Percentiles rank a stretch among this genome's conserved stretches.
Evolutionary conservation across 2,888 invertebrate species (phyloP).

Genomic region (Minunthozetes semirufus): DNA sequence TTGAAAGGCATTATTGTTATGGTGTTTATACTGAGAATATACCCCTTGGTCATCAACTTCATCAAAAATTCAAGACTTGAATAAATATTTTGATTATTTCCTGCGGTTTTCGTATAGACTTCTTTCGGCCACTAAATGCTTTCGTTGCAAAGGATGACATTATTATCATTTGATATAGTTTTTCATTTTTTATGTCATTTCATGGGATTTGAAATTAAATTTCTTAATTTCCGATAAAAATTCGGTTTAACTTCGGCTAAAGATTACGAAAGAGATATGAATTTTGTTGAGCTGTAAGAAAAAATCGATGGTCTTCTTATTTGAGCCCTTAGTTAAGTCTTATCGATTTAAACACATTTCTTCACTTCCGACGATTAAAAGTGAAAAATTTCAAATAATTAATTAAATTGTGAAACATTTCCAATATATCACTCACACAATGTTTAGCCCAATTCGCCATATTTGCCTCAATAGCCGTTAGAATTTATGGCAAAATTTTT

Average conservation of each 20-base stretch:
- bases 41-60: too few relatives aligned
- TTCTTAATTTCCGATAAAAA: constrained; percentile 16
- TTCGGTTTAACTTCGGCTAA: not conserved
- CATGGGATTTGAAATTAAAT: constrained; percentile 8
- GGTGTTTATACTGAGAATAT: too few relatives aligned
- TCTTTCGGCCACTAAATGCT: too few relatives aligned
- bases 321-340: not conserved
- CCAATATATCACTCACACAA: too few relatives aligned
- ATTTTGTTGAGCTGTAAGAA: not conserved
- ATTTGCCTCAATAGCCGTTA: not conserved
- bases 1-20: too few relatives aligned
- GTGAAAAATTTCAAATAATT: constrained; percentile 8
- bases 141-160: too few relatives aligned
- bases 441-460: too few relatives aligned
- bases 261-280: not conserved
- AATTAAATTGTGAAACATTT: not conserved
- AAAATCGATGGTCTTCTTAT: not conserved
- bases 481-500: not conserved
- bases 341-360: not conserved
- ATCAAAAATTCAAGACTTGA: too few relatives aligned
- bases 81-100: too few relatives aligned
- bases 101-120: too few relatives aligned
- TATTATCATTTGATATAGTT: too few relatives aligned
- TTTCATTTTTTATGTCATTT: too few relatives aligned
- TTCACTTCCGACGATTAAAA: not conserved